Base-by-base conservation (phyloP, 2,797 vertebrate genomes). In the Adrianichthys oophorus region DNA sequence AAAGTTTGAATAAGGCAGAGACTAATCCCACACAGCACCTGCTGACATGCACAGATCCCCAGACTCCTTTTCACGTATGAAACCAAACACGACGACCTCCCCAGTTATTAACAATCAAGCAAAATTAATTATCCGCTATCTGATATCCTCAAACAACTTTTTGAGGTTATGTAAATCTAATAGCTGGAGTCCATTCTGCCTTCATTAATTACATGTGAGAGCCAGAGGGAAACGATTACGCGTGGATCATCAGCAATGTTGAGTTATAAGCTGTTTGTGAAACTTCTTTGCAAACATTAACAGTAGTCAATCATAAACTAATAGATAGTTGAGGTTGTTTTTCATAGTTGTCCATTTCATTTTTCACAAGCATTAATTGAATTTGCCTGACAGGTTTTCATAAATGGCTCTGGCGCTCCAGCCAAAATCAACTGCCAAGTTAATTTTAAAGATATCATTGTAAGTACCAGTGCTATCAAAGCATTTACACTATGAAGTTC, bases 41-140 rank as follows among this genome's bases (percentile, higher is more conserved):
- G 40, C 45, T 48, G 5, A 17, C 44, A 56, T 3, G 12, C 43
- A 29, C n/a, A 56, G 19, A 26, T 45, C 18, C 75, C 66, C 69
- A 15, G 55, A 75, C 71, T 80, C 84, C 63, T 41, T 67, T 48
- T 57, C 24, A 37, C 52, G 66, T 59, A 21, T 54, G n/a, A 29
- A 77, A 61, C 32, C 32, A 37, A 37, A 37, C 10, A 37, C 32
- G 8, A 37, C 32, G 10, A 37, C 32, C 32, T 37, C 32, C 32
- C 32, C 32, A 37, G 32, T 37, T 37, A 37, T 37, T 37, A 37
- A 37, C 32, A 37, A 37, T 37, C 32, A 72, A 52, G 45, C 32
- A 59, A 47, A 68, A 48, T 68, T 83, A 52, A 77, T 82, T 75
- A 68, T 54, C 15, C 15, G 8, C 49, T 63, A 70, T 63, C 23